Percentiles rank a stretch among this genome's conserved stretches.
phyloP scores from a whole-genome alignment of 2,113 vertebrate genomes.

The Seriola dumerili region DNA sequence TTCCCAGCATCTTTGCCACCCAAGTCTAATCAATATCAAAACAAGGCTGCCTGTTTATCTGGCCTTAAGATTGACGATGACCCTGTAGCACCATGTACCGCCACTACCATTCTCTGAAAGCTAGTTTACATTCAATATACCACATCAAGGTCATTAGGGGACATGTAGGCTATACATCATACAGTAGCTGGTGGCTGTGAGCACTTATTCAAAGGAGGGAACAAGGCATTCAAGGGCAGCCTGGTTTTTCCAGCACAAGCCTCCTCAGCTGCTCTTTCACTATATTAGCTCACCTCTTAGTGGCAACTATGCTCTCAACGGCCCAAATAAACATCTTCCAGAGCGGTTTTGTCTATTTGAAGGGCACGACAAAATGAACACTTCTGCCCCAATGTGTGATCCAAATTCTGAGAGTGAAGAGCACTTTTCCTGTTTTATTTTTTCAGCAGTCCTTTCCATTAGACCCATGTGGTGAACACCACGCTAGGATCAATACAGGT shows the following conservation, averaged over 20 bases:
- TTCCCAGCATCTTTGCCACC: neutral
- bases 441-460: constrained; percentile 67
- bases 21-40: constrained; percentile 31
- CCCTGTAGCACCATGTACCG: constrained; percentile 47
- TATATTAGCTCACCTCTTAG: constrained; percentile 29
- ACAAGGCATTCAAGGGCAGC: constrained; percentile 52
- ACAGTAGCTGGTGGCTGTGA: constrained; percentile 41
- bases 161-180: constrained; percentile 80
- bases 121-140: constrained; percentile 78
- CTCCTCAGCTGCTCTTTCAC: constrained; percentile 33
- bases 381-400: constrained; percentile 34
- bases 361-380: constrained; percentile 48
- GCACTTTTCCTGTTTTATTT: constrained; percentile 24
- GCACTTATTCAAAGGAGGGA: constrained; percentile 58
- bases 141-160: constrained; percentile 72
- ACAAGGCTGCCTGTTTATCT: constrained; percentile 57
- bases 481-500: constrained; percentile 75
- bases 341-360: constrained; percentile 19
- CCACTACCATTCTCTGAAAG: constrained; percentile 65
- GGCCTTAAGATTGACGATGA: constrained; percentile 43
- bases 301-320: neutral
- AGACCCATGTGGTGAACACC: constrained; percentile 69
- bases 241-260: constrained; percentile 24
- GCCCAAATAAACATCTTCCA: constrained; percentile 37
- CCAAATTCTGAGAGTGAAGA: constrained; percentile 34